These are phyloP conservation scores for Tyrophagus putrescentiae DNA, from an alignment of 1,140 invertebrate genomes.

Conservation along the genomic window DNA sequence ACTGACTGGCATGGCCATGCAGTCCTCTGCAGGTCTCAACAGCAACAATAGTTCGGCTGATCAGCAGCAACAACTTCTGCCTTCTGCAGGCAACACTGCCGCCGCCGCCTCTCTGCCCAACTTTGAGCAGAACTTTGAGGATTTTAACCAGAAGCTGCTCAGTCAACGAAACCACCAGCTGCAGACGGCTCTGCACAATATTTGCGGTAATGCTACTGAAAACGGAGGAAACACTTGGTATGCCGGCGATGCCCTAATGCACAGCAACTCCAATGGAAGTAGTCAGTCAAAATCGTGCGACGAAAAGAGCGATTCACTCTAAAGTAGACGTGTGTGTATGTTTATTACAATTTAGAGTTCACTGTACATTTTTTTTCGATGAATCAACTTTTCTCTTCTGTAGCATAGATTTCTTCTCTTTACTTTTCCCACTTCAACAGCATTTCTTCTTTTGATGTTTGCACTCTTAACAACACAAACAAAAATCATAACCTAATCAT, in stretches of 20 bases:
- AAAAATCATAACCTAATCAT: no score
- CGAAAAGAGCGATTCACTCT: not conserved
- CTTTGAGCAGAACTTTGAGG: not conserved
- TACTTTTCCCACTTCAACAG: no score
- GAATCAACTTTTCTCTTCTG: no score
- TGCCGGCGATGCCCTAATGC: not conserved
- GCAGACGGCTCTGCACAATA: constrained; percentile 5
- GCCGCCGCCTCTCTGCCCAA: not conserved
- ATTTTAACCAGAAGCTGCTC: constrained; percentile 3
- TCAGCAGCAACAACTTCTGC: not conserved
- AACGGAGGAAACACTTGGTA: no score
- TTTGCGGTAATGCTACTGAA: constrained; percentile 2
- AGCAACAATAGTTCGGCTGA: no score
- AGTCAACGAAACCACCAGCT: constrained; percentile 5
- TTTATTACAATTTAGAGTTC: no score
- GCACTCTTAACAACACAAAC: no score
- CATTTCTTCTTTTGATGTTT: no score
- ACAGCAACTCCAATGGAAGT: not conserved
- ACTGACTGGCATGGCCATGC: not conserved
- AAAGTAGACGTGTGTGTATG: no score
- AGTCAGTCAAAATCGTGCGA: constrained; percentile 5
- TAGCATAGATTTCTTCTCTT: no score
- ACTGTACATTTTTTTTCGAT: no score
- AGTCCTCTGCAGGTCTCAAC: not conserved
- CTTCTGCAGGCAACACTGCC: not conserved